Evolutionary conservation across 1,140 invertebrate species (phyloP).

Genomic region (Aphelinus atriplicis): DNA sequence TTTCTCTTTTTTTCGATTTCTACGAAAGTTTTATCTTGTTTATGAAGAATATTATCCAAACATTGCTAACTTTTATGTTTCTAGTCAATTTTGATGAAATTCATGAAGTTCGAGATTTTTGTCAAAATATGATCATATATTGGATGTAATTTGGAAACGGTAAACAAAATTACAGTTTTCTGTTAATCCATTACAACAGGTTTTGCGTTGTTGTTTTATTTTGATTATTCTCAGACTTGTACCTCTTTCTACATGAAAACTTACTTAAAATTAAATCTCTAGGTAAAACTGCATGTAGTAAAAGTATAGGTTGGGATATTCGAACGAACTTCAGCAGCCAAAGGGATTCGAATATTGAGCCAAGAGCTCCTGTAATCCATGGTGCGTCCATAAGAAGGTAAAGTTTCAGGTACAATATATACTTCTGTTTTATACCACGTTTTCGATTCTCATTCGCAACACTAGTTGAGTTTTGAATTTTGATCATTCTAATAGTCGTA

Average conservation of each 20-base stretch:
- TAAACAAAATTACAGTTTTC: no score
- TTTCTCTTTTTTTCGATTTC: no score
- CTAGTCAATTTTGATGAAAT: no score
- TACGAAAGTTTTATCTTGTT: no score
- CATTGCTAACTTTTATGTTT: no score
- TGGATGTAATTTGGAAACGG: no score
- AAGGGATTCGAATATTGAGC: constrained; percentile 49
- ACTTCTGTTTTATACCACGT: constrained; percentile 45
- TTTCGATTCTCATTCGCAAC: constrained; percentile 39
- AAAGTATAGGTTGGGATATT: constrained; percentile 52
- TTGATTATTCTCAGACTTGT: neutral
- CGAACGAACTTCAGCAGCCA: constrained; percentile 55
- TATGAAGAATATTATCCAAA: no score
- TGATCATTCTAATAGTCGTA: constrained; percentile 47
- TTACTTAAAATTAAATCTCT: constrained; percentile 34
- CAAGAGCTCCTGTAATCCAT: constrained; percentile 50
- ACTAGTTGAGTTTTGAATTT: constrained; percentile 43
- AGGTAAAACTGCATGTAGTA: constrained; percentile 52
- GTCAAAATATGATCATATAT: no score
- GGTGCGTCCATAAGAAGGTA: constrained; percentile 57
- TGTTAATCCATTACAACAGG: no score
- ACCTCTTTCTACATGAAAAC: constrained; percentile 27
- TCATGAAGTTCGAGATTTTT: no score
- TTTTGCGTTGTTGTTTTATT: neutral
- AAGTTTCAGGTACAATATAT: constrained; percentile 52